These are phyloP conservation scores for Gymnobelideus leadbeateri DNA, from an alignment of 2,113 vertebrate species.

Conservation along the genomic window DNA sequence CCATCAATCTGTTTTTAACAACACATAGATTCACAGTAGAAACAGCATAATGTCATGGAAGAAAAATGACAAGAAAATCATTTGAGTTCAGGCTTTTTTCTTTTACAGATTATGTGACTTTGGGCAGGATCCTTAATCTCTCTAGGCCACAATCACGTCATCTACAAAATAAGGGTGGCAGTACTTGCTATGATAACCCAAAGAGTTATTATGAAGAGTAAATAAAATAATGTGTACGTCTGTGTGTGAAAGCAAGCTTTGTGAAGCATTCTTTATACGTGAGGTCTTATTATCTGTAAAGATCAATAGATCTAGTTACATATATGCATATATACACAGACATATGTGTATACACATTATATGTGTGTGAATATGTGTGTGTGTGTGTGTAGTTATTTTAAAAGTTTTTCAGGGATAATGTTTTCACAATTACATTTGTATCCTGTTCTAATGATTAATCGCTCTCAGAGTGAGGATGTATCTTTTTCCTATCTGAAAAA, in stretches of 20 bases:
- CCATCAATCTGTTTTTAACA: neutral
- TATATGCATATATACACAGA: neutral
- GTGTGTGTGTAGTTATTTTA: neutral
- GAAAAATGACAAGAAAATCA: neutral
- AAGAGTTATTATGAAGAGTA: neutral
- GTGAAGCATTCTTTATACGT: neutral
- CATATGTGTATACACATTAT: neutral
- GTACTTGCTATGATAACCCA: neutral
- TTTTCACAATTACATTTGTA: neutral
- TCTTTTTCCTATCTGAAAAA: neutral
- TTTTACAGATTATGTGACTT: neutral
- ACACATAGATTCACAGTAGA: neutral
- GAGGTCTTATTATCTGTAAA: neutral
- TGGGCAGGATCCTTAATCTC: neutral
- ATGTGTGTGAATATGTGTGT: too few relatives aligned
- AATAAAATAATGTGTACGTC: neutral
- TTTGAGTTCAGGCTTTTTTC: neutral
- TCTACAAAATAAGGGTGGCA: neutral
- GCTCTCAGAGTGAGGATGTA: neutral
- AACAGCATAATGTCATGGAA: neutral
- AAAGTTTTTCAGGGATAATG: neutral
- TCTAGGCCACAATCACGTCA: neutral
- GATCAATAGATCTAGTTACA: neutral
- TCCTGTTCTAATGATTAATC: neutral
- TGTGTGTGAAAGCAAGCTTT: neutral